Evolutionary conservation across 2,888 invertebrate species (phyloP).

Genomic region (Thymelicus acteon): DNA sequence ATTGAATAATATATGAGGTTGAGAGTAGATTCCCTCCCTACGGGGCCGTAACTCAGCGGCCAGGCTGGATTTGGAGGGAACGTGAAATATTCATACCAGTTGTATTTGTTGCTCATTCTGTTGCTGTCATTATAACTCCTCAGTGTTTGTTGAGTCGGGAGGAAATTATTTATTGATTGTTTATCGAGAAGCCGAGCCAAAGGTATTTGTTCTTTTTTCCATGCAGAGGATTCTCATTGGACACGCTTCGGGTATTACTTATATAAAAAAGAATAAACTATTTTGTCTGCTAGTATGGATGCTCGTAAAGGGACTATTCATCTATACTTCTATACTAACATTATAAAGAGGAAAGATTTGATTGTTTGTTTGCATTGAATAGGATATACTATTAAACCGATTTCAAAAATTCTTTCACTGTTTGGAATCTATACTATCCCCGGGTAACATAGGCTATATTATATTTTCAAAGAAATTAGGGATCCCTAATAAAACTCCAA

Average conservation of each 20-base stretch:
- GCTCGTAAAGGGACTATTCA: too few species aligned
- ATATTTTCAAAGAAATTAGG: too few species aligned
- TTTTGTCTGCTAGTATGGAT: too few species aligned
- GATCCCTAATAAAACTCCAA: too few species aligned
- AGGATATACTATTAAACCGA: too few species aligned
- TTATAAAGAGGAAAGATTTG: too few species aligned
- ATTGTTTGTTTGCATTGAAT: too few species aligned
- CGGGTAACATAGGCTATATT: too few species aligned
- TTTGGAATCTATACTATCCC: too few species aligned
- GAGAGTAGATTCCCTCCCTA: constrained; percentile 66
- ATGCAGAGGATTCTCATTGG: background rate
- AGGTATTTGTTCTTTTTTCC: background rate
- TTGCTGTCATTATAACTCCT: constrained; percentile 40
- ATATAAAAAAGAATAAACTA: too few species aligned
- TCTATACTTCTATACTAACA: too few species aligned
- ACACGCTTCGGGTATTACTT: background rate
- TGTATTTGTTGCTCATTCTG: constrained; percentile 51
- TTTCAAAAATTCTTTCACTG: too few species aligned
- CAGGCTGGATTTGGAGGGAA: constrained; percentile 58
- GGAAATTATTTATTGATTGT: constrained; percentile 15
- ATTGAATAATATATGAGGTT: constrained; percentile 76
- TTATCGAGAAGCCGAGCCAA: background rate
- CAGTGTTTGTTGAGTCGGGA: constrained; percentile 12
- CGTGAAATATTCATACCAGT: constrained; percentile 54
- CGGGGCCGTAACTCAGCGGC: constrained; percentile 68